phyloP scores from a whole-genome alignment of 2,888 invertebrate genomes.

The Timema cristinae region DNA sequence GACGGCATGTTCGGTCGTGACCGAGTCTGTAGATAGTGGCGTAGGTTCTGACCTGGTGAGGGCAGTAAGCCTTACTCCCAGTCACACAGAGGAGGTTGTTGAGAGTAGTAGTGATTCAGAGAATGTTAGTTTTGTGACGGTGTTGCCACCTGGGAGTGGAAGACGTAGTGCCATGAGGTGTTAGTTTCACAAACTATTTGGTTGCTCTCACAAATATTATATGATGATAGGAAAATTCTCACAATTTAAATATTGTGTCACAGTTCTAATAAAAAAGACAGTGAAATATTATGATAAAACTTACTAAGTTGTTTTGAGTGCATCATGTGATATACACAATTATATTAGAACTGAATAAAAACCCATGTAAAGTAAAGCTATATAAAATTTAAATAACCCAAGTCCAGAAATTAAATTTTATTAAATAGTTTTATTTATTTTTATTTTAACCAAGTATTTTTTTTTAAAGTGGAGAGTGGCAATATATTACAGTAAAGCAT shows the following conservation, averaged over 20 bases:
- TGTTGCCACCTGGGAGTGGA: constrained; percentile 40
- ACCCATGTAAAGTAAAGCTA: no score
- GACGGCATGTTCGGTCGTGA: constrained; percentile 26
- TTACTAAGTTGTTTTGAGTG: no score
- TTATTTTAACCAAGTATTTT: no score
- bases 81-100: constrained; percentile 11
- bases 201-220: not conserved
- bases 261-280: not conserved
- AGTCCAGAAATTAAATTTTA: no score
- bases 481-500: no score
- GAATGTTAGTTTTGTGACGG: constrained; percentile 49
- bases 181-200: not conserved
- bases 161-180: constrained; percentile 27
- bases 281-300: no score
- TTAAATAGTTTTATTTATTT: no score
- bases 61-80: not conserved
- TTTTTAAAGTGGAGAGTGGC: no score
- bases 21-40: constrained; percentile 44
- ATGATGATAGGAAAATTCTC: not conserved
- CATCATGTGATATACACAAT: no score
- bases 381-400: no score
- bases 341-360: no score
- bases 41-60: constrained; percentile 35
- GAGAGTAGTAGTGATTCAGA: constrained; percentile 46
- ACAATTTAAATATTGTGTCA: constrained; percentile 5